Evolutionary conservation across 2,113 vertebrate genomes (phyloP), one percentile per base, ranked within the genome.

Genomic region (Hepsetus odoe): DNA sequence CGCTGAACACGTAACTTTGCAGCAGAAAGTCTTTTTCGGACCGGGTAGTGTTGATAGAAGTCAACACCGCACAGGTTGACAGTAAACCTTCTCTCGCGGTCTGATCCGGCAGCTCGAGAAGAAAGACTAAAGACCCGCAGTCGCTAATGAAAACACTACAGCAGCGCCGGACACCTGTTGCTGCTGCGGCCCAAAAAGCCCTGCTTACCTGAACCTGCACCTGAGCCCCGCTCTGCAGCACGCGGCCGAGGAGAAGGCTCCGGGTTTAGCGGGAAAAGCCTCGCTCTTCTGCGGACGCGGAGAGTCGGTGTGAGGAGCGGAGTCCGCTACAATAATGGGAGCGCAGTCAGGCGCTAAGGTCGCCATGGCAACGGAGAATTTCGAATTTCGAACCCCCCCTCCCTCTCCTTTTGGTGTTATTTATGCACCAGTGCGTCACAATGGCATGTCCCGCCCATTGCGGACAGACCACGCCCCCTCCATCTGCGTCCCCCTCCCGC

Each of bases 311-410:
- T n/a, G n/a, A n/a, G n/a, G n/a, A 86, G 89, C 77, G 83, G 86
- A 90, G 87, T 77, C 83, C 81, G 83, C n/a, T n/a, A n/a, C n/a
- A 83, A 88, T 83, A 85, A 90, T 83, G 85, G 77, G 86, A 93
- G 94, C 92, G 95, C 94, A 95, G 89, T 85, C 91, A 92, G 91
- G 94, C 96, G 96, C 95, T 97, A 97, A 96, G 94, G 95, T 96
- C 93, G 92, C 95, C 94, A 96, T 96, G 89, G 94, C 92, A 96
- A 98, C 96, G 74, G 90, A 88, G 93, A 93, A 92, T 92, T 94
- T 92, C 91, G 93, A 91, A 94, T 93, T n/a, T n/a, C n/a, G n/a
- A n/a, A n/a, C 94, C 93, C 93, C 73, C 86, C 88, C 86, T 90
- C 92, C n/a, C 10, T 22, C 8, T 53, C 5, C 22, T 53, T 53